Conservation (phyloP, 2,888 invertebrate genomes). For the Argyresthia goedartella region DNA sequence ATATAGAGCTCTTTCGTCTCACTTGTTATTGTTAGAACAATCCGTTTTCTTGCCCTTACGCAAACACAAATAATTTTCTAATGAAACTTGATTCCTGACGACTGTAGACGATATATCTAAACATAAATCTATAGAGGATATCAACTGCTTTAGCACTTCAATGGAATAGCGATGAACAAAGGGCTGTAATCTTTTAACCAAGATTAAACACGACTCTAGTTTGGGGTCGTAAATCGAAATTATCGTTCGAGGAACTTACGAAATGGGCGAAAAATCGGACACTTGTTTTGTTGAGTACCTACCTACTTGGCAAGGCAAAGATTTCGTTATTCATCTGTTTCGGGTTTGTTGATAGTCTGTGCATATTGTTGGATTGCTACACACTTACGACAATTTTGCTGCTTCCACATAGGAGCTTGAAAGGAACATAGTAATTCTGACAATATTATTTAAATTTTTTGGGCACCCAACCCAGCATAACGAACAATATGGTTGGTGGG, state of each 20-base stretch:
- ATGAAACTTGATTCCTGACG: slow-evolving; percentile 67
- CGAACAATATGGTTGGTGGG: no score
- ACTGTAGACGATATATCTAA: slow-evolving; percentile 41
- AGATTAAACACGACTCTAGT: slow-evolving; percentile 25
- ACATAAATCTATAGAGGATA: slow-evolving; percentile 26
- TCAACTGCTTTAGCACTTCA: background rate
- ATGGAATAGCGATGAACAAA: slow-evolving; percentile 8
- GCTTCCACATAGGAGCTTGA: no score
- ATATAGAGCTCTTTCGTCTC: background rate
- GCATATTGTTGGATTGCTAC: no score
- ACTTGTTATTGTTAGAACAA: slow-evolving; percentile 11
- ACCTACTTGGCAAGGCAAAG: slow-evolving; percentile 17
- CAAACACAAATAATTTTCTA: slow-evolving; percentile 48
- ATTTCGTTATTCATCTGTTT: slow-evolving; percentile 26
- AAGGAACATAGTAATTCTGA: no score
- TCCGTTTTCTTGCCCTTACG: slow-evolving; percentile 35
- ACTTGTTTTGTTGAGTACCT: slow-evolving; percentile 67
- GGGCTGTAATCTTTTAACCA: slow-evolving; percentile 23
- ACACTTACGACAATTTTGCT: no score
- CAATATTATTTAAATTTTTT: no score
- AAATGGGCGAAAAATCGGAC: slow-evolving; percentile 70
- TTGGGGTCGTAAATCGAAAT: slow-evolving; percentile 51
- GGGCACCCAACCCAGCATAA: no score
- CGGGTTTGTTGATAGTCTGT: background rate
- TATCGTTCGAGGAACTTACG: slow-evolving; percentile 64